Base-by-base conservation (phyloP, 2,113 vertebrate genomes). In the Platysteira castanea region DNA sequence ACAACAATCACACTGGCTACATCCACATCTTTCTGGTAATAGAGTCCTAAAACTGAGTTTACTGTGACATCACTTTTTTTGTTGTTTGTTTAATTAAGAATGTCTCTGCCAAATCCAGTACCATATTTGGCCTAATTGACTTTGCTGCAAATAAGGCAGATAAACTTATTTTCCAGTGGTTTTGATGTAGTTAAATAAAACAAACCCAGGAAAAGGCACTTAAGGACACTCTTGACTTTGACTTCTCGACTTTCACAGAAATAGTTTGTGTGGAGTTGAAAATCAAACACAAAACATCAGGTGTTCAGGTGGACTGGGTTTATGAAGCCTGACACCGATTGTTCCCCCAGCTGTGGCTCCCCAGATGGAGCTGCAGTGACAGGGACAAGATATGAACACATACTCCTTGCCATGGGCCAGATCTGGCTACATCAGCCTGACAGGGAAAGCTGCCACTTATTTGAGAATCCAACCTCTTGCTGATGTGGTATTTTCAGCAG, bases 311-410 rank as follows among this genome's bases (percentile, higher is more conserved):
- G 69, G 52, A 41, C 11, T 56, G 7, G 27, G 26, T 67, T 87
- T 77, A 41, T 4, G 22, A 17, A 33, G 39, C 11, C 17, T 0
- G 3, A 41, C 4, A 9, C n/a, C 1, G 1, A 28, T 2, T 23
- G 30, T 15, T 26, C 2, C 42, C 15, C 15, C 17, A 31, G 22
- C 28, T 65, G 39, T 5, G 12, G 54, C 31, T 80, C 53, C 59
- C 30, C 13, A 7, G 33, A 5, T 22, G 39, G 28, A 28, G 60
- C 65, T 84, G 74, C 46, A 73, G 69, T 7, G 23, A 50, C 2
- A 31, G 26, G 41, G 59, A 65, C 12, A 24, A 39, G n/a, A 23
- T 3, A 22, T 0, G 17, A 95, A 41, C 39, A n/a, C 0, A 0
- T 15, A 1, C 28, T 13, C 31, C 63, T 57, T 35, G 41, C 18